phyloP scores from a whole-genome alignment of 2,888 invertebrate genomes.

The Drosophila austrosaltans region DNA sequence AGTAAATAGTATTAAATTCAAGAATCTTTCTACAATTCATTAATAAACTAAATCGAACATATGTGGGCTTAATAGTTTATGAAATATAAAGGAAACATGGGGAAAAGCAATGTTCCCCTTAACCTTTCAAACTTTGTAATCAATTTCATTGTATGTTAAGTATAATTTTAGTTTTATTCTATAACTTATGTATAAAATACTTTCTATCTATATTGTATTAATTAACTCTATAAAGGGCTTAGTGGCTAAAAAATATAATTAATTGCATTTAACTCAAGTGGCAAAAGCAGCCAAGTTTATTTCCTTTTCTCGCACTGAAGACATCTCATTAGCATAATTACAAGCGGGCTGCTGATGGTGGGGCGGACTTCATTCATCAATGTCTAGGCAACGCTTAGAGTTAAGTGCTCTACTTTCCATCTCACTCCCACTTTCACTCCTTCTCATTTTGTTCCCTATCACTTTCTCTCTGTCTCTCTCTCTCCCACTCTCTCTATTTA shows the following conservation, averaged over 20 bases:
- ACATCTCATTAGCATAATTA: slow-evolving; percentile 74
- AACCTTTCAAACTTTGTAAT: too few relatives aligned
- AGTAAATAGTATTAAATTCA: slow-evolving; percentile 16
- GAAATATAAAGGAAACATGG: too few relatives aligned
- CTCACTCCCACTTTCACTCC: background rate
- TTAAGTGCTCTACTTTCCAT: slow-evolving; percentile 57
- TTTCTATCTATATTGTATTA: slow-evolving; percentile 26
- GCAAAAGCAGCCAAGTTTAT: slow-evolving; percentile 60
- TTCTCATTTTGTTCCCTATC: background rate
- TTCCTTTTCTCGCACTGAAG: slow-evolving; percentile 52
- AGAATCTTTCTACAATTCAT: slow-evolving; percentile 24
- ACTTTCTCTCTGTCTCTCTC: background rate
- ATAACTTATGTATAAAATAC: slow-evolving; percentile 3
- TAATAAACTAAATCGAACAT: too few relatives aligned
- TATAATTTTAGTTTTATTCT: background rate
- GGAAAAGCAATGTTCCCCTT: too few relatives aligned
- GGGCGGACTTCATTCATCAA: slow-evolving; percentile 65
- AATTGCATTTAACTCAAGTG: slow-evolving; percentile 70
- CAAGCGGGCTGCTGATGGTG: slow-evolving; percentile 28
- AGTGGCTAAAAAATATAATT: slow-evolving; percentile 67
- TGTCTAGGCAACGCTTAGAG: slow-evolving; percentile 62
- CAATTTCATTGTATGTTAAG: too few relatives aligned
- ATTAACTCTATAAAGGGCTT: slow-evolving; percentile 34
- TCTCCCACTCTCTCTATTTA: background rate
- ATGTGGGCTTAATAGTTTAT: background rate